Conservation (phyloP, 2,797 vertebrate genomes). For the Phyllotis vaccarum region DNA sequence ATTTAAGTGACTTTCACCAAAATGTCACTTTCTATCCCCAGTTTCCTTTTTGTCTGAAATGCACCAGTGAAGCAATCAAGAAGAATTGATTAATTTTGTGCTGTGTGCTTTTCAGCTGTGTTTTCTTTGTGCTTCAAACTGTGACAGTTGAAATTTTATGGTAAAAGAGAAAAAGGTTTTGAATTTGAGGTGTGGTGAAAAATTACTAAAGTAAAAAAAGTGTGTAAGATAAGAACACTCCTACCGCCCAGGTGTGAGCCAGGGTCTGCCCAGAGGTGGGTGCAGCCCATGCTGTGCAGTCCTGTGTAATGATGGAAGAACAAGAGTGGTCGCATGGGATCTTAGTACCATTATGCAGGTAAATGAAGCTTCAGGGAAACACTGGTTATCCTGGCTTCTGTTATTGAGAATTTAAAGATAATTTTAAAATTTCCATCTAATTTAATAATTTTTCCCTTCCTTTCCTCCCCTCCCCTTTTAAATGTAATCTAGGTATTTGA, state of each 20-base stretch:
- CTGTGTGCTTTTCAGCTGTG: slow-evolving; percentile 62
- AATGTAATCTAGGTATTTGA: background rate
- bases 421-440: background rate
- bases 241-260: background rate
- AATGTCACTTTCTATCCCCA: slow-evolving; percentile 63
- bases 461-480: background rate
- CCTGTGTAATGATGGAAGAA: background rate
- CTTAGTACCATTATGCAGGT: background rate
- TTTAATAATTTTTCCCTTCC: background rate
- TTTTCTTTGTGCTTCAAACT: slow-evolving; percentile 71
- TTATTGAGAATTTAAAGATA: slow-evolving; percentile 24
- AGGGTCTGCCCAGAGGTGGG: background rate
- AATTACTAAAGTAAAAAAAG: slow-evolving; percentile 51
- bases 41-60: slow-evolving; percentile 70
- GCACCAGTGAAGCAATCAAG: slow-evolving; percentile 56
- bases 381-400: background rate
- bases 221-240: slow-evolving; percentile 8
- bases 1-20: slow-evolving; percentile 58
- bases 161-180: slow-evolving; percentile 46
- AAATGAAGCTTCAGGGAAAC: background rate
- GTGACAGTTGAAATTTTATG: slow-evolving; percentile 48
- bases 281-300: background rate
- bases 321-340: background rate
- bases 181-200: slow-evolving; percentile 26
- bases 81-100: slow-evolving; percentile 76